phyloP scores from a whole-genome alignment of 2,797 vertebrate species.

The Centroberyx gerrardi region DNA sequence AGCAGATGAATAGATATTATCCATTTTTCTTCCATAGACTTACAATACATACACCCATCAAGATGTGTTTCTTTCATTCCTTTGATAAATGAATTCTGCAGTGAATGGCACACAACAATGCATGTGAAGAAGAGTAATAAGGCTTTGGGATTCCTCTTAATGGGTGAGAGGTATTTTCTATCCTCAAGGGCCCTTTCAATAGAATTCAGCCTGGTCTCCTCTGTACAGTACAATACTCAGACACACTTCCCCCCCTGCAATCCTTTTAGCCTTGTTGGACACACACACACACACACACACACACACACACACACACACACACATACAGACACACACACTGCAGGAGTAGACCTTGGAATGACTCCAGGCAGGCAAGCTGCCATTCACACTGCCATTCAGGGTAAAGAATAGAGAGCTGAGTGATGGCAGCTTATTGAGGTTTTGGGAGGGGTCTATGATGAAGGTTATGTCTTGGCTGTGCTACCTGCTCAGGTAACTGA shows the following conservation, averaged over 20 bases:
- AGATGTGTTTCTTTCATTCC: slow-evolving; percentile 54
- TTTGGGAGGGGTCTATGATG: slow-evolving; percentile 22
- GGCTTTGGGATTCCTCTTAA: slow-evolving; percentile 62
- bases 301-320: neutral
- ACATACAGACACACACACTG: slow-evolving; percentile 25
- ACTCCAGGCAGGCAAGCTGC: slow-evolving; percentile 12
- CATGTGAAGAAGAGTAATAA: slow-evolving; percentile 19
- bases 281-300: neutral
- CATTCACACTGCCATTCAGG: slow-evolving; percentile 6
- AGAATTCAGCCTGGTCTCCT: slow-evolving; percentile 63
- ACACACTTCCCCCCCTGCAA: slow-evolving; percentile 43
- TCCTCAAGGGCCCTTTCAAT: slow-evolving; percentile 70
- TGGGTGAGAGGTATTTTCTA: slow-evolving; percentile 62
- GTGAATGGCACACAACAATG: slow-evolving; percentile 52
- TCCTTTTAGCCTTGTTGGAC: slow-evolving; percentile 49
- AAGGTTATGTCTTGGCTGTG: slow-evolving; percentile 18
- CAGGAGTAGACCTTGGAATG: slow-evolving; percentile 36
- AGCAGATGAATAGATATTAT: slow-evolving; percentile 51
- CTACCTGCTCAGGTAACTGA: slow-evolving; percentile 52
- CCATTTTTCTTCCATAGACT: slow-evolving; percentile 43
- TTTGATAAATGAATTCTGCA: slow-evolving; percentile 62
- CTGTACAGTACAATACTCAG: slow-evolving; percentile 46
- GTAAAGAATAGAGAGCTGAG: slow-evolving; percentile 17
- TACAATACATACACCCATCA: slow-evolving; percentile 47
- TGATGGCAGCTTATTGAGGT: neutral